Base-by-base conservation (phyloP, 2,888 invertebrate genomes). In the Drosophila meridionalis region DNA sequence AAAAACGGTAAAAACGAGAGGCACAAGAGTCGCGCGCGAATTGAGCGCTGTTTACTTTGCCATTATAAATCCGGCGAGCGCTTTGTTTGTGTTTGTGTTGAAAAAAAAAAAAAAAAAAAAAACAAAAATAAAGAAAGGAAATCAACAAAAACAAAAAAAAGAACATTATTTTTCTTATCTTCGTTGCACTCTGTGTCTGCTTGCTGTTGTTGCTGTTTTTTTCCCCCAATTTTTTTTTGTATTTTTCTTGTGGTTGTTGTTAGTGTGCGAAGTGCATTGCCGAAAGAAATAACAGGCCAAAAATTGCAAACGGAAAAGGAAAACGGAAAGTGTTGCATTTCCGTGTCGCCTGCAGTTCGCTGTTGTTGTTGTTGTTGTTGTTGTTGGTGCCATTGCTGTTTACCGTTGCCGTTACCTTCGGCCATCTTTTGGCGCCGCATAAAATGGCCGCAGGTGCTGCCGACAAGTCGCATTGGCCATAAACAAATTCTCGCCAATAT, bases 311-410 rank as follows among this genome's bases (percentile, higher is more conserved):
- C 74, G 76, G 83, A 83, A 75, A 57, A 62, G 68, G 77, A 76
- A 87, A 80, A 76, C 73, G 87, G 78, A 83, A 87, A 87, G 89
- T 86, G 86, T 86, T 86, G 86, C 87, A 87, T 76, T 84, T 86
- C 83, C 87, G 81, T 83, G 67, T 73, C 66, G 59, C 28, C 57
- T 71, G 60, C 64, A 53, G 53, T 38, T 43, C 32, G 40, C 43
- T 55, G 48, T 55, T 68, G 59, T 36, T 71, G 40, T 32, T 56
- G 26, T 34, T 50, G 26, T 14, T 32, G 36, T 57, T 48, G 43
- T 30, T 42, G 56, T 30, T 50, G 38, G 20, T 59, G 58, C 28
- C 34, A 14, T 38, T 26, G 14, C 38, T 55, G 38, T 52, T 55
- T 59, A 38, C 52, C 57, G 59, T 52, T 50, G 56, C 62, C 50